Base-by-base conservation (phyloP, 1,140 invertebrate species). In the Gyrodactylus salaris region DNA sequence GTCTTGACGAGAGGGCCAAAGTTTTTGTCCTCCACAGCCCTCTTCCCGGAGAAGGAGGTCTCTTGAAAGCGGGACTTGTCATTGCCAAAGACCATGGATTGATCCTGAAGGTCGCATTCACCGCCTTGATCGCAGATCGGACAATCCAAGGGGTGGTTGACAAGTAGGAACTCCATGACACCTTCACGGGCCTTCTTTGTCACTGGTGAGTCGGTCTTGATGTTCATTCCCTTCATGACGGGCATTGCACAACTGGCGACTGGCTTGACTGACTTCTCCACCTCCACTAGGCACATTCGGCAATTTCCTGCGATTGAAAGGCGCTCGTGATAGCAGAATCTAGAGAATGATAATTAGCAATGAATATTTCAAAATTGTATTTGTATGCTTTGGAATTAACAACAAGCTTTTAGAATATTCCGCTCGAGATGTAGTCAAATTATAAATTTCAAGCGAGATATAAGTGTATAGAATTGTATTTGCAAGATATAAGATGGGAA, bases 211-310 rank as follows among this genome's bases (percentile, higher is more conserved):
- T 98, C 89, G 22, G 95, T 98, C 82, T 98, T 97, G 19, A 99
- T 87, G 76, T 87, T 85, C 89, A 85, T 85, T 1, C 94, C 95
- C 82, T 97, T 97, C 91, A 98, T 96, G 0, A 98, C 94, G 20
- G 95, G 95, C 93, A 98, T 98, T 0, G 95, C 94, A 83, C 94
- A 99, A 2, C 93, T 93, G 69, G 95, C 95, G n/a, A 97, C 88
- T 1, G 94, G 95, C 85, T 89, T 89, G 0, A 87, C 81, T 69
- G 87, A 86, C 79, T 94, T 97, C 82, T 99, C 95, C 34, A 99
- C 91, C 84, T 99, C 95, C 0, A 99, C 95, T 1, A 99, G 82
- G 84, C 95, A 99, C 95, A 99, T 99, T 75, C 95, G 85, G 76
- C 83, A 84, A 81, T 99, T 99, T 23, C 95, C 95, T 77, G 95